Base-by-base conservation (phyloP, 2,797 vertebrate species). In the Rhinatrema bivittatum region DNA sequence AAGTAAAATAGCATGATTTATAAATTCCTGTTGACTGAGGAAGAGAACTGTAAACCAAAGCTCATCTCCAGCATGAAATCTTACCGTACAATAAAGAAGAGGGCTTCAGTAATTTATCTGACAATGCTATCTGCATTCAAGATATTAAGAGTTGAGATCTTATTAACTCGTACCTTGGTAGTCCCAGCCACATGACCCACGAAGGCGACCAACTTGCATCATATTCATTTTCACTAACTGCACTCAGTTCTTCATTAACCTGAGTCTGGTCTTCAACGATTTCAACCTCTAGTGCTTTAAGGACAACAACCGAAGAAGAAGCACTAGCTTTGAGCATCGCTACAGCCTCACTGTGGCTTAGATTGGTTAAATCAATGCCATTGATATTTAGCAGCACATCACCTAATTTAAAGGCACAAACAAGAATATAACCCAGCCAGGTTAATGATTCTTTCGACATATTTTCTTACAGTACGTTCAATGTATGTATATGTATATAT, bases 151-250 rank as follows among this genome's bases (percentile, higher is more conserved):
- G n/a, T n/a, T n/a, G n/a, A n/a, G n/a, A n/a, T n/a, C n/a, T n/a
- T n/a, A 20, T 5, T 0, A 1, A 42, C 17, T 35, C 36, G 20
- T 70, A 97, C 95, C 96, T 98, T 46, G 96, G 96, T 37, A 99
- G 86, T 20, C 93, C 94, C 17, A 99, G 81, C 96, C 96, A 99
- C 92, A 97, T 93, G 59, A 98, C 76, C 96, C 96, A 99, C 0
- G 96, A 97, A 0, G 96, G 95, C 3, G 96, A 99, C 96, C 96
- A 99, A 64, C 87, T 94, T 58, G 93, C 89, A 20, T 98, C 94
- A 0, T 92, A 95, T 39, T 98, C 91, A 2, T 91, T 93, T 70
- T 97, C 91, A 5, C 90, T 92, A 32, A 88, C 65, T 31, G 90
- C 84, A 39, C 78, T 79, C 7, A 68, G 85, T 25, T 91, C 88